A percentile compares a stretch with the other conserved stretches of the same genome.
Conservation (phyloP, 2,113 vertebrate genomes). For the Euleptes europaea region DNA sequence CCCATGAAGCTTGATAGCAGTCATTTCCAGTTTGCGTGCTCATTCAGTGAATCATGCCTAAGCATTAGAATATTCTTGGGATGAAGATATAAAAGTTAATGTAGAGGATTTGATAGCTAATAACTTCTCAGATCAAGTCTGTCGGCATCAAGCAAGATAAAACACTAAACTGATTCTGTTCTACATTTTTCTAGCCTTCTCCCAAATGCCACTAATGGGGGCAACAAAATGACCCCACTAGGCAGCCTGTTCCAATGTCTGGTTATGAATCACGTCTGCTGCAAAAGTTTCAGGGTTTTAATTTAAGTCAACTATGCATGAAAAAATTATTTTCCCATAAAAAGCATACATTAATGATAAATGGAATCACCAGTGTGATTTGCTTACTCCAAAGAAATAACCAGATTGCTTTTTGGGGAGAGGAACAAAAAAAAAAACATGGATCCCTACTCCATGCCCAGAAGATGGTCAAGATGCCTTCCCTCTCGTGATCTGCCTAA, state of each 20-base stretch:
- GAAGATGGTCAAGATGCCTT: too few species aligned
- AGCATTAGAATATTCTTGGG: not conserved
- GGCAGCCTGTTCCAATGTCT: not conserved
- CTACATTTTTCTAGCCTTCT: conserved; percentile 18
- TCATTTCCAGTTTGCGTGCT: conserved; percentile 6
- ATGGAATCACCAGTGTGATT: not conserved
- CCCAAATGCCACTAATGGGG: not conserved
- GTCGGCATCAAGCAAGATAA: conserved; percentile 29
- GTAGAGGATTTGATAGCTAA: not conserved
- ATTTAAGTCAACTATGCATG: conserved; percentile 12
- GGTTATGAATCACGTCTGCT: conserved; percentile 23
- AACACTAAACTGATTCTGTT: conserved; percentile 26
- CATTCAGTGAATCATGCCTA: conserved; percentile 24
- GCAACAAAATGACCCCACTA: conserved; percentile 29
- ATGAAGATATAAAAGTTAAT: not conserved
- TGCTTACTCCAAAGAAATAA: not conserved
- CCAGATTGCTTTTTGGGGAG: not conserved
- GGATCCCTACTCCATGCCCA: too few species aligned
- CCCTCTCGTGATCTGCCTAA: too few species aligned
- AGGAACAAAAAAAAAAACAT: not conserved
- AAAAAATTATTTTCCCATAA: not conserved
- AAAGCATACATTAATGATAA: not conserved
- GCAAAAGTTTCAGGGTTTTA: conserved; percentile 29
- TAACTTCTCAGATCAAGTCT: conserved; percentile 18
- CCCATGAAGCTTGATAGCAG: not conserved